Evolutionary conservation across 2,888 invertebrate species (phyloP), one percentile per base, ranked within the genome.

Genomic region (Thera britannica): DNA sequence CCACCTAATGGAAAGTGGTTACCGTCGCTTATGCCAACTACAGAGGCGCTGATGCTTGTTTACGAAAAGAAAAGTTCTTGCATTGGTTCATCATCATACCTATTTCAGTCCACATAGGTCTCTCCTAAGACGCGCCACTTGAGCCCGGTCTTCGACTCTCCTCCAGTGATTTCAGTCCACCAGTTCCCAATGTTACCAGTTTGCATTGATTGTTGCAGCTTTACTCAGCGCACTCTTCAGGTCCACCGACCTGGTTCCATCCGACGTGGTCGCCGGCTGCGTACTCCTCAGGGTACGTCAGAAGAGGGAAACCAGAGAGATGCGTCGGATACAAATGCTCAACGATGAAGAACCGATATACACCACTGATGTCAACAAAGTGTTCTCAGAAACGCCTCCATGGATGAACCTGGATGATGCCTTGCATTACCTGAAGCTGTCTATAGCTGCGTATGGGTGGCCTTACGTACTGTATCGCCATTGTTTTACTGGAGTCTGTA

Each of bases 401-500:
- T 98, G 98, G 98, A 97, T 97, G 97, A 96, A 96, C 75, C 86
- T 97, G 72, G 95, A 96, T 61, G 95, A 95, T 78, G 97, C 97
- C 2, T 84, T 95, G 65, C 96, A 98, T 86, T 98, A 96, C 83
- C 92, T 98, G 79, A 95, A 96, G 82, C 94, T 97, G 76, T 97
- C 98, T 0, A 95, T 97, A 84, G 97, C 97, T 4, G 96, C 97
- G 6, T 98, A 98, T 83, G 97, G 98, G 0, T 98, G 98, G 98
- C 96, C 98, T 0, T 96, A 97, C 79, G 97, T 97, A 69, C 90
- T 98, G 80, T 97, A 97, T 83, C 94, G 96, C 46, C 96, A 97
- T 83, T 95, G 96, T 71, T 95, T 95, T 71, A 96, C 96, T 0
- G 97, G 97, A 2, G 94, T 96, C 74, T 97, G 96, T 87, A 95